phyloP scores from a whole-genome alignment of 2,113 vertebrate species.

The Albula glossodonta region DNA sequence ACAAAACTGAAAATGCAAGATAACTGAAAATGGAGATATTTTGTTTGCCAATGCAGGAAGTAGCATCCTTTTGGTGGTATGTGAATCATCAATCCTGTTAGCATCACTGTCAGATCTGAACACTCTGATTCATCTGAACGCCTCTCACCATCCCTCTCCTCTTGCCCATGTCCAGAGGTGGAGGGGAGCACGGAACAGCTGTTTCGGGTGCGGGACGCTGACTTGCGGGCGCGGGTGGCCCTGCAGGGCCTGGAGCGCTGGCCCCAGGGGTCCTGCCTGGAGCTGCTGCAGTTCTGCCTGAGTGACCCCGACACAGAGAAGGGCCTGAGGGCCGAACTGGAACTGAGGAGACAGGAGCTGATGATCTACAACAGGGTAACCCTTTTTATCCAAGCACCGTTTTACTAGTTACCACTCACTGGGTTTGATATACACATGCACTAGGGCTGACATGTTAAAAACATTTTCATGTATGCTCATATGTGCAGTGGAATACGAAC shows the following conservation, averaged over 20 bases:
- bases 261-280: constrained; percentile 81
- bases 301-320: constrained; percentile 67
- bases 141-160: not conserved
- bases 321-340: constrained; percentile 68
- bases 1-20: no score
- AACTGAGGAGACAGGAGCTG: constrained; percentile 78
- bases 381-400: not conserved
- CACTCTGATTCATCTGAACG: not conserved
- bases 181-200: constrained; percentile 74
- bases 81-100: no score
- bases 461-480: no score
- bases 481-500: no score
- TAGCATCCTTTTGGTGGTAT: no score
- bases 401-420: not conserved
- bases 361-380: constrained; percentile 83
- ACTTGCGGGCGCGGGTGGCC: constrained; percentile 77
- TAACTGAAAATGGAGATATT: no score
- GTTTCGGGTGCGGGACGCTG: constrained; percentile 77
- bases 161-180: constrained; percentile 56
- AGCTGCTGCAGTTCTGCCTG: constrained; percentile 87
- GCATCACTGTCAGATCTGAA: no score
- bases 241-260: constrained; percentile 82
- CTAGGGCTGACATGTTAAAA: no score
- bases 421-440: not conserved
- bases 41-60: no score